Conservation (phyloP, 2,113 vertebrate genomes). For the Gymnorhina tibicen region DNA sequence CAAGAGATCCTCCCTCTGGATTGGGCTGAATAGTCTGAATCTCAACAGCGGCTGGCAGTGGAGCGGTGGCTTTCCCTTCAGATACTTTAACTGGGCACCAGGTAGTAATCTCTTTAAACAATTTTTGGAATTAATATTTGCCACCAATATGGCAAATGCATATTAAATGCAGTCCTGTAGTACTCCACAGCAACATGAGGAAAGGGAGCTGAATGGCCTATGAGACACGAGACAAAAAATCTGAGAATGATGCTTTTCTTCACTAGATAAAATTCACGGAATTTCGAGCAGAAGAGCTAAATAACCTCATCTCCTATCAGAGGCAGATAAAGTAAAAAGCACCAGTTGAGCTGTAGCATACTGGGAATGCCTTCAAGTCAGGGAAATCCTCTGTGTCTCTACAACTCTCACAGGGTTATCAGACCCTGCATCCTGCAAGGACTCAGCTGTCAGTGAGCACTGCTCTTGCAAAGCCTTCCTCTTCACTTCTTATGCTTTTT, state of each 20-base stretch:
- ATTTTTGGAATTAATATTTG: not conserved
- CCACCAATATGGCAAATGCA: not conserved
- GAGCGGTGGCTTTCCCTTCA: conserved; percentile 82
- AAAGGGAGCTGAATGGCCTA: not conserved
- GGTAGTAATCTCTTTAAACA: conserved; percentile 59
- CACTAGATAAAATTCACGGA: not conserved
- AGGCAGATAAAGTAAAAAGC: not conserved
- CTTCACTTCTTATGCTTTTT: not conserved
- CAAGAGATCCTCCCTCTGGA: conserved; percentile 81
- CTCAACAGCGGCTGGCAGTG: conserved; percentile 87
- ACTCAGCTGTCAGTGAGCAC: not conserved
- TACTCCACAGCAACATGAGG: not conserved
- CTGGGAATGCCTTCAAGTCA: not conserved
- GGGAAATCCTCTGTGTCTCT: not conserved
- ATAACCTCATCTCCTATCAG: not conserved
- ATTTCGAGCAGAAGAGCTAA: not conserved
- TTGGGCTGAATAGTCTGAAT: conserved; percentile 86
- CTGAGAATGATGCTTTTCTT: not conserved
- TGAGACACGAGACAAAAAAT: not conserved
- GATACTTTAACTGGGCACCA: conserved; percentile 90
- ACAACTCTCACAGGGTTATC: not conserved
- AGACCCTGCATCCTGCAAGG: not conserved
- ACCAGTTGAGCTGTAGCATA: not conserved
- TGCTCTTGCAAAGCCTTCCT: not conserved
- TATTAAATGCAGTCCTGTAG: not conserved